A percentile compares a stretch with the other conserved stretches of the same genome.
phyloP scores from a whole-genome alignment of 92 coral and sea anemone species.

The Phenganax stokvisi region DNA sequence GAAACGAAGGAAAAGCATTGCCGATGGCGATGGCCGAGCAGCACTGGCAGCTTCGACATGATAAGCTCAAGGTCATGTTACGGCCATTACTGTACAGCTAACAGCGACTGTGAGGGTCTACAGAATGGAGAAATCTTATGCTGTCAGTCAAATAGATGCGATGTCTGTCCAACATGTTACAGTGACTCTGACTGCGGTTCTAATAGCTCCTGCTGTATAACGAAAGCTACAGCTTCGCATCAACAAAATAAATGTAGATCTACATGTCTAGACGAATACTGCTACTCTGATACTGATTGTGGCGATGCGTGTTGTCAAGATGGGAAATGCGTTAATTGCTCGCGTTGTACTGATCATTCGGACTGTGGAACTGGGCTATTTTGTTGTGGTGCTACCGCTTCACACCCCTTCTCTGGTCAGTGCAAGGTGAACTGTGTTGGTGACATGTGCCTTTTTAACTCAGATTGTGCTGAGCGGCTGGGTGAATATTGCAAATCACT shows the following conservation, averaged over 20 bases:
- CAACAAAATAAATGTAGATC: background rate
- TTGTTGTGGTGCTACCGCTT: background rate
- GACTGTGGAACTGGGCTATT: background rate
- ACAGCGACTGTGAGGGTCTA: background rate
- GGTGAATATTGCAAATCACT: too few relatives aligned
- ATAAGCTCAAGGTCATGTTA: background rate
- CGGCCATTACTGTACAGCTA: background rate
- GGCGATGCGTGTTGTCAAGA: background rate
- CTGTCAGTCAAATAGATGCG: background rate
- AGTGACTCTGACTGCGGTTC: background rate
- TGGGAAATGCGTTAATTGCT: background rate
- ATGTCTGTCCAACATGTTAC: background rate
- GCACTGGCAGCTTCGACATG: background rate
- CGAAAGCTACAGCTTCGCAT: background rate
- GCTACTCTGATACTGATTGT: background rate
- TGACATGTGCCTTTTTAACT: background rate
- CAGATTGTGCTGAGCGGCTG: slow-evolving; percentile 1
- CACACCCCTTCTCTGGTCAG: background rate
- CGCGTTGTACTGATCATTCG: background rate
- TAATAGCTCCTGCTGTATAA: background rate
- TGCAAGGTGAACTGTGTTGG: background rate
- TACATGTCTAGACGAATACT: background rate
- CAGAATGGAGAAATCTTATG: background rate
- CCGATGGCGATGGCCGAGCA: too few relatives aligned
- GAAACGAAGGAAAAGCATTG: too few relatives aligned